Base-by-base conservation (phyloP, 2,113 vertebrate genomes). In the Atherinomorus stipes region DNA sequence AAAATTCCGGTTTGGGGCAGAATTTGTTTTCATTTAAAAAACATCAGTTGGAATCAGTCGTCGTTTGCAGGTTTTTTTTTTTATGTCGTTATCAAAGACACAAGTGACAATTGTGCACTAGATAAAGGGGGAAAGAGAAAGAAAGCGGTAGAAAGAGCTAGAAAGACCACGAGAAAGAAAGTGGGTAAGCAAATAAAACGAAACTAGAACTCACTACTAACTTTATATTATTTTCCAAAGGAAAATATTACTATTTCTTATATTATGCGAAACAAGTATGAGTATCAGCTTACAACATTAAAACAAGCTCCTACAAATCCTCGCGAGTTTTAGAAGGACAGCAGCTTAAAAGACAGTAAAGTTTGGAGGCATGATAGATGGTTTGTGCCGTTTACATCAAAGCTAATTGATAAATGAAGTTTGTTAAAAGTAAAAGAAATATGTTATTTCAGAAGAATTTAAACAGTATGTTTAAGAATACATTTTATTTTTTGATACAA, bases 111-210 rank as follows among this genome's bases (percentile, higher is more conserved):
- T 47, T 8, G 44, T 19, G 18, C 44, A 19, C 19, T 47, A 47
- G 7, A n/a, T n/a, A 7, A 19, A 38, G 8, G 21, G 2, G 3
- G n/a, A n/a, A n/a, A 53, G 2, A 23, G 25, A 26, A 16, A 19
- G 12, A 5, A 0, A 62, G 18, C 37, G 22, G 22, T 78, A 49
- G 71, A 81, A 88, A 80, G 44, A 47, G 7, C 81, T 49, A 50
- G 78, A 88, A 74, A 60, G 45, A 57, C 8, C 57, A 19, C 18
- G 62, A 84, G 45, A 69, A 8, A 28, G 31, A 57, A 50, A 42
- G 15, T 38, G 25, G 13, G 51, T 13, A 25, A 74, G 56, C 6
- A 73, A 18, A 38, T 28, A 71, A 76, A 81, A 10, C 42, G 69
- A 81, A 81, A 74, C 15, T 47, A 66, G 51, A 64, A 16, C 45